A percentile compares a stretch with the other conserved stretches of the same genome.
These are phyloP conservation scores for Colostygia pectinataria DNA, from an alignment of 2,888 invertebrate species.

Conservation along the genomic window DNA sequence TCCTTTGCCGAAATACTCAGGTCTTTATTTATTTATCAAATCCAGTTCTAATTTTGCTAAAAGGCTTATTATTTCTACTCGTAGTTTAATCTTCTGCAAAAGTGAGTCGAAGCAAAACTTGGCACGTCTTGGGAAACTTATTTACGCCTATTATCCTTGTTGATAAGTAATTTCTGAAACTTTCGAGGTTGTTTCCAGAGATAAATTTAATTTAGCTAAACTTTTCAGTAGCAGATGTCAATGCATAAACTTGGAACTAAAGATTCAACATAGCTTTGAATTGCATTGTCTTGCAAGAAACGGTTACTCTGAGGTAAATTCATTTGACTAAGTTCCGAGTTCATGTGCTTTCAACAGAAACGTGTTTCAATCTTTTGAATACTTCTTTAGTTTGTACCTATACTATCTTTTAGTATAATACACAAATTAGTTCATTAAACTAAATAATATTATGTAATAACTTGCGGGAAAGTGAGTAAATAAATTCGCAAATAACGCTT, in stretches of 20 bases:
- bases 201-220: slow-evolving; percentile 46
- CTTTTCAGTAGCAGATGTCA: slow-evolving; percentile 45
- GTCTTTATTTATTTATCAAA: neutral
- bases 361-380: slow-evolving; percentile 1
- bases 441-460: too few relatives aligned
- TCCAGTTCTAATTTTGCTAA: neutral
- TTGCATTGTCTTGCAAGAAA: slow-evolving; percentile 15
- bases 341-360: slow-evolving; percentile 3
- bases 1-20: neutral
- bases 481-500: slow-evolving; percentile 11
- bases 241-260: slow-evolving; percentile 37
- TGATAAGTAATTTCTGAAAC: slow-evolving; percentile 36
- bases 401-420: neutral
- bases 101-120: slow-evolving; percentile 11
- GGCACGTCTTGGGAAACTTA: slow-evolving; percentile 27
- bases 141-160: slow-evolving; percentile 34
- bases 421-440: neutral
- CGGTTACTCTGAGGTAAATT: slow-evolving; percentile 5
- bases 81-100: slow-evolving; percentile 3
- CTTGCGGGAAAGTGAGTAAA: neutral
- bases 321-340: slow-evolving; percentile 3
- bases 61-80: slow-evolving; percentile 2
- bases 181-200: slow-evolving; percentile 35
- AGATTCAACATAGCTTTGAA: slow-evolving; percentile 27
- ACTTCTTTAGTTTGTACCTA: neutral